These are phyloP conservation scores for Bhutanitis thaidina DNA, from an alignment of 2,888 invertebrate genomes.

Conservation along the genomic window DNA sequence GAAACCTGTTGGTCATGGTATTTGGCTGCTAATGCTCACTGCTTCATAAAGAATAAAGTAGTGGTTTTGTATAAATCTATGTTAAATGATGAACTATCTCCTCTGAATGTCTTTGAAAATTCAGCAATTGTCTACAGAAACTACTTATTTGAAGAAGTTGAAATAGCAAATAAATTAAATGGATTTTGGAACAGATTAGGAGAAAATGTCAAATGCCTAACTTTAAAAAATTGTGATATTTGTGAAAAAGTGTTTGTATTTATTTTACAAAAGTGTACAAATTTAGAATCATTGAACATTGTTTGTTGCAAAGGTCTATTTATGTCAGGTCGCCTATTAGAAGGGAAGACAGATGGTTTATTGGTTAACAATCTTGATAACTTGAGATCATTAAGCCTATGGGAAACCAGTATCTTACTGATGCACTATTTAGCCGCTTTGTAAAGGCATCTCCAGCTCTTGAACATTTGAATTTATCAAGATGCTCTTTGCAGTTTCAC, in stretches of 20 bases:
- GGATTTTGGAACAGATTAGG: slow-evolving; percentile 81
- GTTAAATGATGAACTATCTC: slow-evolving; percentile 59
- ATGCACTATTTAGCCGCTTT: slow-evolving; percentile 85
- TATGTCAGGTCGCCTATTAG: slow-evolving; percentile 85
- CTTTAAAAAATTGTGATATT: slow-evolving; percentile 81
- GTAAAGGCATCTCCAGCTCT: slow-evolving; percentile 80
- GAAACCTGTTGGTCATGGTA: slow-evolving; percentile 84
- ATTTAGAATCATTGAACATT: slow-evolving; percentile 80
- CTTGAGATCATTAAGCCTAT: slow-evolving; percentile 80
- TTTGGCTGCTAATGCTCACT: slow-evolving; percentile 82
- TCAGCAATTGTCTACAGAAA: slow-evolving; percentile 65
- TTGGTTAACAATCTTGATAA: slow-evolving; percentile 65
- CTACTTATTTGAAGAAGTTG: slow-evolving; percentile 77
- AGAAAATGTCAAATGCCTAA: slow-evolving; percentile 75
- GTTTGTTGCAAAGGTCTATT: slow-evolving; percentile 84
- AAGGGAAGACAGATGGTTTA: slow-evolving; percentile 78
- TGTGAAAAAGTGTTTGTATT: slow-evolving; percentile 82
- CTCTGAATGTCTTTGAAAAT: slow-evolving; percentile 60
- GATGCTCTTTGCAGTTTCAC: slow-evolving; percentile 86
- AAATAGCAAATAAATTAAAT: slow-evolving; percentile 69
- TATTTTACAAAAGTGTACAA: slow-evolving; percentile 77
- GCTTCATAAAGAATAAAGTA: slow-evolving; percentile 75
- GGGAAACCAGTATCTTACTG: slow-evolving; percentile 86
- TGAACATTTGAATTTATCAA: slow-evolving; percentile 81
- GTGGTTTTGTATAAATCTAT: slow-evolving; percentile 67